Conservation (phyloP, 2,888 invertebrate genomes). For the Chaitophorus viminalis region DNA sequence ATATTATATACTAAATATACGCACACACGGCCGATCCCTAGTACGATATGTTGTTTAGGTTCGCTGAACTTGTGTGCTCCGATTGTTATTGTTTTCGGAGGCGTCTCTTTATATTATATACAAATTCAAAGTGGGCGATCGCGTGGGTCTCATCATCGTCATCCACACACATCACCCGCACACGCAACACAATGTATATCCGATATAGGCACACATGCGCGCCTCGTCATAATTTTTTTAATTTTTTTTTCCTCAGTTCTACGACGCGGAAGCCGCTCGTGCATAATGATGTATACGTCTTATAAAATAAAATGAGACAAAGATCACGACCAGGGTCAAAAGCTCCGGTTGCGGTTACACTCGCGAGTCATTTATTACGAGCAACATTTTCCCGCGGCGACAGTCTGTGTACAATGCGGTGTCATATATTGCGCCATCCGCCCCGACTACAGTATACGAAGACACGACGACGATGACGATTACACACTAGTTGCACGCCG, state of each 20-base stretch:
- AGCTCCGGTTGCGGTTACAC: conserved; percentile 14
- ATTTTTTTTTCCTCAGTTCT: not conserved
- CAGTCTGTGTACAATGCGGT: not conserved
- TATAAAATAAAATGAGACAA: not conserved
- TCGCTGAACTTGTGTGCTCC: conserved; percentile 56
- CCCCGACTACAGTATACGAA: not conserved
- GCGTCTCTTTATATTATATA: conserved; percentile 2
- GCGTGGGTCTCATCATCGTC: conserved; percentile 13
- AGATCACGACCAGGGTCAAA: conserved; percentile 48
- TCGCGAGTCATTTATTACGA: not conserved
- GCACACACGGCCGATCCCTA: conserved; percentile 19
- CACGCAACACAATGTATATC: conserved; percentile 1
- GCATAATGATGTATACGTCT: not conserved
- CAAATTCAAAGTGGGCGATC: conserved; percentile 37
- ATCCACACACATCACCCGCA: not conserved
- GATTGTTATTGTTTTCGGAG: conserved; percentile 58
- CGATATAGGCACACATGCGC: not conserved
- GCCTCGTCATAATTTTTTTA: conserved; percentile 25
- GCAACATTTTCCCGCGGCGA: not conserved
- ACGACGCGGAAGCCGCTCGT: conserved; percentile 17
- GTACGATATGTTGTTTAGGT: conserved; percentile 11
- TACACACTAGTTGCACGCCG: not conserved
- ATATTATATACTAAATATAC: not conserved
- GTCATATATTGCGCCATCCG: conserved; percentile 20
- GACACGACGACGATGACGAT: not conserved